Conservation (phyloP, 2,113 vertebrate species). For the Hemiscyllium ocellatum region DNA sequence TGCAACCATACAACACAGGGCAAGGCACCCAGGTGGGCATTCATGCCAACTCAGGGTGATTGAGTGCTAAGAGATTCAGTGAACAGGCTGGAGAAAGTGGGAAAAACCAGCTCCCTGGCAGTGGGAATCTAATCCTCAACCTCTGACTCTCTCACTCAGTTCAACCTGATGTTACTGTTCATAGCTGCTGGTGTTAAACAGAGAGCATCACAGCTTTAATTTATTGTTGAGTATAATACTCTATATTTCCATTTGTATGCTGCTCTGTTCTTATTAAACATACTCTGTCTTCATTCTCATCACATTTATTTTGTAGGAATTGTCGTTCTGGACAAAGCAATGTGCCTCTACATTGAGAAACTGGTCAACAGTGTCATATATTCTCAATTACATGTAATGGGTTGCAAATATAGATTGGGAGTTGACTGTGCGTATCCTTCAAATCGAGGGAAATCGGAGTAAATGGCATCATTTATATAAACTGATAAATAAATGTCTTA, state of each 20-base stretch:
- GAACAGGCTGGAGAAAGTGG: no score
- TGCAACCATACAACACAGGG: no score
- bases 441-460: constrained; percentile 51
- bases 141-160: background rate
- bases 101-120: background rate
- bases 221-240: background rate
- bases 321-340: constrained; percentile 59
- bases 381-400: constrained; percentile 67
- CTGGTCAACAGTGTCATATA: constrained; percentile 65
- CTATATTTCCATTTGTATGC: background rate
- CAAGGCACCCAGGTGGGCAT: no score
- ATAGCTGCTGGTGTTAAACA: background rate
- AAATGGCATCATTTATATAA: constrained; percentile 70
- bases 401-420: constrained; percentile 53
- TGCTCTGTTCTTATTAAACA: background rate
- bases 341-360: constrained; percentile 58
- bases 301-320: constrained; percentile 52
- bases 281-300: background rate
- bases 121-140: no score
- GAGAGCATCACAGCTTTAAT: background rate
- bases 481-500: constrained; percentile 65
- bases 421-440: constrained; percentile 61
- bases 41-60: no score
- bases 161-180: background rate
- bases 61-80: no score